Base-by-base conservation (phyloP, 1,140 invertebrate genomes). In the Megalopta genalis region DNA sequence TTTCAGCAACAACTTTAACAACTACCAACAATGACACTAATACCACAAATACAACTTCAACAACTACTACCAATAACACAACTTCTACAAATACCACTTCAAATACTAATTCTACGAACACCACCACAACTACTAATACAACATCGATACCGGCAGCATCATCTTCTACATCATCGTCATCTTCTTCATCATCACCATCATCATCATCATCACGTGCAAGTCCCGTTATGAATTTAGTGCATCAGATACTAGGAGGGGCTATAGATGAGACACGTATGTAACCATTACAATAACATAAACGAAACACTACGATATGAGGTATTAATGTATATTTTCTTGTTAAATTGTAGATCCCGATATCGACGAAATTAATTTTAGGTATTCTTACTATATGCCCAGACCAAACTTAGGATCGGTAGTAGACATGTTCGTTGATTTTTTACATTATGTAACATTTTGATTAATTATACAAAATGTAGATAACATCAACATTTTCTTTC, bases 1-100 rank as follows among this genome's bases (percentile, higher is more conserved):
- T 84, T 75, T 6, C 32, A 85, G 85, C 81, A 14, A 86, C 84
- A 9, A 86, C 85, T 32, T 86, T 84, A 4, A 80, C 85, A 4
- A 78, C 77, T 4, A 76, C 75, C 23, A 75, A 57, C 2, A 86
- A 49, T 42, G 81, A 71, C 42, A 12, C 42, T 46, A 46, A 2
- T 12, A 12, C 42, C 12, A 46, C 42, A 46, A 46, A 46, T 46
- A 46, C 42, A 2, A 12, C 10, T 46, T 46, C 42, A 12, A 32
- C 32, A 5, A 78, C 81, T 3, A 72, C 71, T 25, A 75, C 60
- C 3, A 86, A 49, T 39, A 83, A 70, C 32, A 32, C 32, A 32
- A 32, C 32, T 32, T 2, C 32, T 32, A 32, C 32, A 32, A 32
- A 32, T 32, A 32, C 1, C 4, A 32, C 32, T 32, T 32, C 32